Base-by-base conservation (phyloP, 2,113 vertebrate genomes). In the Saguinus imperator region DNA sequence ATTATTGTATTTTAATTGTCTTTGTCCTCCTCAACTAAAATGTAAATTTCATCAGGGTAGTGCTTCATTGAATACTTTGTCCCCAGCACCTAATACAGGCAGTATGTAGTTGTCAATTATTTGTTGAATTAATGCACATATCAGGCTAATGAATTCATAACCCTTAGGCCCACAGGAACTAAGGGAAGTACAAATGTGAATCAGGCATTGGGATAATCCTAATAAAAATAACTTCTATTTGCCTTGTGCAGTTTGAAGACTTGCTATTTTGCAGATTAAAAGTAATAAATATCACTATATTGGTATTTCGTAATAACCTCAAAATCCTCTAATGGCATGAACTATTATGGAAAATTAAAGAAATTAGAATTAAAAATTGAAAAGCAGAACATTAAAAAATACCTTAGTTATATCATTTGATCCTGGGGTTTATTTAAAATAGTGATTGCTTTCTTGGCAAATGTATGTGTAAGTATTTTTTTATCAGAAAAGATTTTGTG, bases 401-500 rank as follows among this genome's bases (percentile, higher is more conserved):
- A 0, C 40, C 37, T 72, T 29, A 93, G 40, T 92, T 29, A 52
- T 35, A 55, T 75, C 61, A 55, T 64, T 94, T 9, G 23, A 23
- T 72, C 43, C 64, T 77, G 2, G 52, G 58, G 6, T 90, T 94
- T 97, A 4, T 94, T 94, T 88, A 88, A 92, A 96, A 77, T 85
- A 29, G 7, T 85, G 68, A 79, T 85, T 57, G 10, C 13, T 95
- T 89, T 94, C 66, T 94, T 82, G 35, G 66, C n/a, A 96, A 70
- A 3, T 29, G 55, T 58, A 35, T 50, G 55, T 37, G 52, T 10
- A 83, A 58, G 21, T 13, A 77, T 32, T 25, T 80, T 96, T 90
- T 87, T 75, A 73, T 83, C 6, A 73, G 48, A 85, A 90, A 87
- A 87, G 32, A 57, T 25, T 66, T 89, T 80, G 6, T 70, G 43